Evolutionary conservation across 2,888 invertebrate species (phyloP), one percentile per base, ranked within the genome.

Genomic region (Cylindroiulus punctatus): DNA sequence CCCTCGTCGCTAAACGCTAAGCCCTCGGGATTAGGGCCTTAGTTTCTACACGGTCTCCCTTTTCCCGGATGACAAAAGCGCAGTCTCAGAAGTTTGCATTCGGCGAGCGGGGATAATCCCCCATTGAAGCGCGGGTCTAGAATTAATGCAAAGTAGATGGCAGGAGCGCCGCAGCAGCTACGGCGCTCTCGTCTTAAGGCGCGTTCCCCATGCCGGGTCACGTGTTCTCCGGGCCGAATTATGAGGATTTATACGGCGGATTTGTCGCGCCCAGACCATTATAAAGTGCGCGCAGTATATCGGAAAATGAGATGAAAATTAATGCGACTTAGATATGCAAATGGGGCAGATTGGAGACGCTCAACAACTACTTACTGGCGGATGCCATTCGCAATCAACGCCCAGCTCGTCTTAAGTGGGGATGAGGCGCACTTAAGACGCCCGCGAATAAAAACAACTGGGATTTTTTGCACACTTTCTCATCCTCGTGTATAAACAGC

Each of bases 301-400:
- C 52, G 7, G 5, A 57, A 57, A 57, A 57, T 57, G 52, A 57
- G 52, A 57, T 57, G 52, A 57, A 57, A 57, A 57, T 57, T 57
- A 57, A 57, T 57, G 52, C 52, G 52, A 57, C 52, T 57, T n/a
- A 57, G 52, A 57, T 57, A 57, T 57, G 52, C 52, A 57, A 57
- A 57, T 57, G 19, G 17, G 52, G 52, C 52, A 57, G 52, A 57
- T 57, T n/a, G 52, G 52, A 19, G 52, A 57, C 52, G 52, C 52
- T 57, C 52, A 57, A 57, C 52, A 57, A n/a, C 52, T 57, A 57
- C 52, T 57, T 57, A 57, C 52, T 57, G 52, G 52, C 52, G 52
- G 52, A 57, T 57, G 52, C 52, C 52, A 57, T 57, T 57, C 52
- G 52, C 52, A 19, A 19, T 57, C n/a, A 57, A 57, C 52, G 17